Evolutionary conservation across 2,888 invertebrate species (phyloP), one percentile per base, ranked within the genome.

Genomic region (Caenorhabditis uteleia): DNA sequence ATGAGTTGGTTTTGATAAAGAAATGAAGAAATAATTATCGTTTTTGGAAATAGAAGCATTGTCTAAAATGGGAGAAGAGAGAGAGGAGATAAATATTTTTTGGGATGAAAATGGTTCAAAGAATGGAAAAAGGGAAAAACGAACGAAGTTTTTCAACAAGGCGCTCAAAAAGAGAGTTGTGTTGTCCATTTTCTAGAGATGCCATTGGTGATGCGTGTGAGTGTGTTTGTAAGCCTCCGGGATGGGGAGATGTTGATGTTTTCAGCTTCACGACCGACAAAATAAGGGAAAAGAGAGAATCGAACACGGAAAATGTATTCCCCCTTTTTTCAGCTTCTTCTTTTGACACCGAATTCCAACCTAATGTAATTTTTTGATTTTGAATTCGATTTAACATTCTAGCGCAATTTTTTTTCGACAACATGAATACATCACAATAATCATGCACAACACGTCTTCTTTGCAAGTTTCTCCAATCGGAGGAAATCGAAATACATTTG

Each of bases 81-180:
- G 12, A 29, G 12, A 29, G 6, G 29, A 29, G 29, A 12, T 29
- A 8, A 29, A 12, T 6, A 8, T 29, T 29, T 29, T n/a, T n/a
- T n/a, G n/a, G n/a, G n/a, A n/a, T n/a, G n/a, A n/a, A n/a, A n/a
- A 29, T 6, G 29, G 29, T 29, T 29, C 29, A 12, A 29, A 8
- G 29, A 48, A 14, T 40, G 6, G 18, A 40, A 23, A 14, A 39
- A 36, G 29, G 44, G 26, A 57, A 48, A 45, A 54, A 54, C 54
- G 42, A 62, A 62, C 62, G 62, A 38, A 62, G 47, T 56, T 62
- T 62, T 27, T 56, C 56, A 33, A 48, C 20, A 36, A 62, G 43
- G 26, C 47, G 42, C 23, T 40, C 43, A 39, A 56, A 51, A 33
- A 56, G 29, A n/a, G 56, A 51, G 21, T 54, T 43, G 4, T 50